Conservation (phyloP, 2,797 vertebrate genomes). For the Labroides dimidiatus region DNA sequence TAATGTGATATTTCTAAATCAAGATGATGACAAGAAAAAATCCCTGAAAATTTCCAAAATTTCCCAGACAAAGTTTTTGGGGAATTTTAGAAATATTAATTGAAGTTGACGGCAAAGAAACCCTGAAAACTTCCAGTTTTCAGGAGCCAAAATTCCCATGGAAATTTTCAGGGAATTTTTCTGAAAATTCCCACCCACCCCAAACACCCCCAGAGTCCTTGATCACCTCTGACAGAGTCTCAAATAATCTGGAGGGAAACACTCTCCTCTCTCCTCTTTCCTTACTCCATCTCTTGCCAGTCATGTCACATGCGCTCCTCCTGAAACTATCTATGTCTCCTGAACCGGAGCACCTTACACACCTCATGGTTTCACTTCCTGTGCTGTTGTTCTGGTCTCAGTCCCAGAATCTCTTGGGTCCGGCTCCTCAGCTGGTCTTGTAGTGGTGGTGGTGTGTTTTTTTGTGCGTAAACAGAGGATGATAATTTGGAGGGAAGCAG, state of each 20-base stretch:
- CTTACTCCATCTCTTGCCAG: conserved; percentile 45
- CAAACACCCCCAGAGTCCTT: conserved; percentile 63
- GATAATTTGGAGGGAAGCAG: conserved; percentile 51
- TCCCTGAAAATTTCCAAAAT: too few species aligned
- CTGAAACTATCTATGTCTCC: conserved; percentile 81
- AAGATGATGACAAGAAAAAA: too few species aligned
- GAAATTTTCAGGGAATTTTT: too few species aligned
- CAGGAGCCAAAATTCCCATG: too few species aligned
- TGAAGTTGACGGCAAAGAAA: too few species aligned
- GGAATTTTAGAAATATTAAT: too few species aligned
- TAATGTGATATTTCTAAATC: too few species aligned
- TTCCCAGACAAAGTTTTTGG: too few species aligned
- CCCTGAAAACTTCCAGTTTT: too few species aligned
- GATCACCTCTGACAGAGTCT: conserved; percentile 80
- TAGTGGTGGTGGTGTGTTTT: conserved; percentile 61
- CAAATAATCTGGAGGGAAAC: conserved; percentile 71
- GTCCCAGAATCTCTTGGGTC: conserved; percentile 76
- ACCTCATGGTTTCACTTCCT: conserved; percentile 63
- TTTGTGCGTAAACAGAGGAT: conserved; percentile 58
- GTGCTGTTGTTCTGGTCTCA: conserved; percentile 66
- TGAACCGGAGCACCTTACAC: conserved; percentile 75
- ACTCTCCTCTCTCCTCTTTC: conserved; percentile 3
- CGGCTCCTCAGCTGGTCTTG: conserved; percentile 24
- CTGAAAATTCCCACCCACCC: too few species aligned
- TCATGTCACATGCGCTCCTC: conserved; percentile 73